Conservation (phyloP, 2,888 invertebrate species). For the Ornithoptera priamus region DNA sequence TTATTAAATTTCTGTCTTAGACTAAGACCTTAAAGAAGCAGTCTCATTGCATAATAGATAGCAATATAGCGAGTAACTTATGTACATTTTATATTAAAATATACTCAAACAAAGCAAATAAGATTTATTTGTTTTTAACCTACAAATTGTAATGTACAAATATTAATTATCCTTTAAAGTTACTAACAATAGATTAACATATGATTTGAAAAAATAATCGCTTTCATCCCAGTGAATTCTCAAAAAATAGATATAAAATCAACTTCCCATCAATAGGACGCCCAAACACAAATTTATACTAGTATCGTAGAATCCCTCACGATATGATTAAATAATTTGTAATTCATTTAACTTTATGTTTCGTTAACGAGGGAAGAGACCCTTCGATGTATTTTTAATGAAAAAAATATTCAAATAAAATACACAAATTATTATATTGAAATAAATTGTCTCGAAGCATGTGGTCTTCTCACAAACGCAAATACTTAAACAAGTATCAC, state of each 20-base stretch:
- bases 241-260: not conserved
- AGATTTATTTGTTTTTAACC: not conserved
- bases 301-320: not conserved
- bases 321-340: not conserved
- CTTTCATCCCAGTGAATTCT: not conserved
- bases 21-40: not conserved
- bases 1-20: constrained; percentile 17
- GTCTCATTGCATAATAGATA: not conserved
- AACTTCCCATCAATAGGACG: not conserved
- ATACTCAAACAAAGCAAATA: not conserved
- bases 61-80: not conserved
- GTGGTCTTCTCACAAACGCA: constrained; percentile 1
- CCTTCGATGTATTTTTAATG: not conserved
- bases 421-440: not conserved
- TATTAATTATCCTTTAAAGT: too few relatives aligned
- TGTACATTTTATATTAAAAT: not conserved
- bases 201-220: too few relatives aligned
- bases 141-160: not conserved
- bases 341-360: constrained; percentile 1
- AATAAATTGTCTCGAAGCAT: not conserved
- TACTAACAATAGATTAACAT: too few relatives aligned
- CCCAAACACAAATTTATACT: not conserved
- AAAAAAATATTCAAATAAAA: not conserved
- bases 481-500: constrained; percentile 1
- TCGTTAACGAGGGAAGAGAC: not conserved